Base-by-base conservation (phyloP, 2,113 vertebrate genomes). In the Cochlearius cochlearius region DNA sequence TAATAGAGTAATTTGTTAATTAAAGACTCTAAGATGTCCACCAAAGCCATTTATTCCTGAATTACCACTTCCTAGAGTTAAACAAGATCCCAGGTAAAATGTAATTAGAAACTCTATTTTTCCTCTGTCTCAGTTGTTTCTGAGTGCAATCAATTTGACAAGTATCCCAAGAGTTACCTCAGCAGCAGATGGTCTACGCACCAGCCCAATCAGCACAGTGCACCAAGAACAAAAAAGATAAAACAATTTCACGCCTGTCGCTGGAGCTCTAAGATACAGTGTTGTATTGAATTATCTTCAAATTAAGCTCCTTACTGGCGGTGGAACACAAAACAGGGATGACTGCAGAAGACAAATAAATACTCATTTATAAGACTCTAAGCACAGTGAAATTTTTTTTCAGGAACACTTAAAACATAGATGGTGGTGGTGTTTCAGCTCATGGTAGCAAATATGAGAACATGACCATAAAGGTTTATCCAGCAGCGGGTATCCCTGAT, bases 1-100 rank as follows among this genome's bases (percentile, higher is more conserved):
- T 97, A 96, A 98, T 94, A 82, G 76, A 95, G 92, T 90, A 95
- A 97, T 96, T 89, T 95, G 88, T 97, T 98, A 97, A 98, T 98
- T 97, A 98, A 96, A 96, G 97, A 79, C 95, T 91, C 90, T 74
- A 50, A 96, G 97, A 87, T 84, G 88, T 60, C 83, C 94, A 93
- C 73, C 76, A 95, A 97, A 97, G 94, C 62, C 94, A 84, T 94
- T 96, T 87, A 90, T 86, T 96, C 94, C 60, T 82, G 94, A 97
- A 97, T 95, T 94, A 87, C 74, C 68, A 81, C 67, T 96, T 97
- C 91, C 86, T 73, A 39, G 41, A 93, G 87, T 95, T 92, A 58
- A 97, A 90, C 62, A 95, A 94, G 88, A 96, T 93, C 71, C 56
- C 22, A 7, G 53, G 76, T 66, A 92, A 88, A 96, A 85, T 62